Evolutionary conservation across 2,888 invertebrate species (phyloP).

Genomic region (Caenorhabditis parvicauda): DNA sequence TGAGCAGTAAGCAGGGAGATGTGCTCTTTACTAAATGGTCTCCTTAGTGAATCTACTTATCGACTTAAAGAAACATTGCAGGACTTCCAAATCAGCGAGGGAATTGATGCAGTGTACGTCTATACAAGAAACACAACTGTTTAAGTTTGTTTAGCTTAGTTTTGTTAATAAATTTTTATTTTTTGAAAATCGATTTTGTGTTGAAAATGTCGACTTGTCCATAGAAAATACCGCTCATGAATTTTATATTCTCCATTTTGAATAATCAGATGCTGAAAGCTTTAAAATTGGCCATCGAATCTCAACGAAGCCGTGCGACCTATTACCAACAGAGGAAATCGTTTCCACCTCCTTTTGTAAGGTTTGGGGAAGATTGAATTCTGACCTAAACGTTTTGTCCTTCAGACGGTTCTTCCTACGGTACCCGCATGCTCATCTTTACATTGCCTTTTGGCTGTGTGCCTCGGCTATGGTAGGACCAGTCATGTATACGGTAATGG

Average conservation of each 20-base stretch:
- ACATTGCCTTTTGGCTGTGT: constrained; percentile 34
- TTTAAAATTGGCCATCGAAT: background rate
- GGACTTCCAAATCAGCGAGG: constrained; percentile 50
- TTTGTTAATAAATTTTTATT: background rate
- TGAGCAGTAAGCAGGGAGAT: no score
- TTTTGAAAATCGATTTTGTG: background rate
- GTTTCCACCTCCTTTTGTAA: constrained; percentile 38
- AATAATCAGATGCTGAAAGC: constrained; percentile 12
- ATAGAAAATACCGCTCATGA: background rate
- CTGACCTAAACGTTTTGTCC: background rate
- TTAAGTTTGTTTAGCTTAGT: constrained; percentile 9
- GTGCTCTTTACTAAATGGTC: no score
- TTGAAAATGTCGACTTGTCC: no score
- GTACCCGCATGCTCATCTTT: constrained; percentile 40
- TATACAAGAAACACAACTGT: constrained; percentile 29
- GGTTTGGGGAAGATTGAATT: constrained; percentile 13
- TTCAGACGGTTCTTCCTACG: constrained; percentile 39
- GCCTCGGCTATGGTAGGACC: constrained; percentile 41
- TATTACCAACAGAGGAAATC: constrained; percentile 33
- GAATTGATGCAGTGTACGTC: constrained; percentile 60
- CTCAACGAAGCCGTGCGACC: constrained; percentile 26
- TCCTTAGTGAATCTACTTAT: no score
- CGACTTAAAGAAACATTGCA: no score
- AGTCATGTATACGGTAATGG: constrained; percentile 29
- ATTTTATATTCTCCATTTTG: background rate